Evolutionary conservation across 2,888 invertebrate genomes (phyloP).

Genomic region (Dynastes maya): DNA sequence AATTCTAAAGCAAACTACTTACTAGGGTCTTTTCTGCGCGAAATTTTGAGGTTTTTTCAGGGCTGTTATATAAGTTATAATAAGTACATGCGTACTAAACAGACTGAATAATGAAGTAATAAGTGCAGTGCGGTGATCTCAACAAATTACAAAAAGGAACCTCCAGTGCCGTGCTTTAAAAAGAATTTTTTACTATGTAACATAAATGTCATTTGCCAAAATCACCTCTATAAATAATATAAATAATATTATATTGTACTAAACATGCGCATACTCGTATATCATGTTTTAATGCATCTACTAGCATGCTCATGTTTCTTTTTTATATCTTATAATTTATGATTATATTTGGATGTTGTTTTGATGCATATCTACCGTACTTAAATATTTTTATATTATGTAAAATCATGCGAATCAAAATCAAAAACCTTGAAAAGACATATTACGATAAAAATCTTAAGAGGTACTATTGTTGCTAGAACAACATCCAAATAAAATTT

Average conservation of each 20-base stretch:
- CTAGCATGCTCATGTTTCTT: conserved; percentile 46
- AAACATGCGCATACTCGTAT: conserved; percentile 44
- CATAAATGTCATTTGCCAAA: conserved; percentile 73
- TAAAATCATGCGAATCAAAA: conserved; percentile 26
- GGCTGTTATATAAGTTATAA: conserved; percentile 15
- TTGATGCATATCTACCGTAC: conserved; percentile 55
- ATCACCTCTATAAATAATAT: conserved; percentile 66
- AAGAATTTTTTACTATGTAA: conserved; percentile 68
- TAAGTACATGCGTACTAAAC: conserved; percentile 36
- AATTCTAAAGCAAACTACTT: conserved; percentile 30
- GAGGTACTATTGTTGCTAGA: conserved; percentile 42
- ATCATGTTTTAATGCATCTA: conserved; percentile 51
- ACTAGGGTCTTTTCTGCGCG: conserved; percentile 37
- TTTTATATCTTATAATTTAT: conserved; percentile 55
- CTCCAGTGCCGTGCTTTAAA: conserved; percentile 60
- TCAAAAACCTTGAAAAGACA: conserved; percentile 44
- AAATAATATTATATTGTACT: conserved; percentile 56
- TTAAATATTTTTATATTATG: conserved; percentile 56
- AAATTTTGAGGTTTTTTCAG: conserved; percentile 43
- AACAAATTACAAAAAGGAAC: conserved; percentile 57
- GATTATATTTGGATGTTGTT: conserved; percentile 58
- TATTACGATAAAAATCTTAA: conserved; percentile 21
- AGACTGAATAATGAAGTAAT: conserved; percentile 40
- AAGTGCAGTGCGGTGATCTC: conserved; percentile 66
- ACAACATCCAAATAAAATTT: conserved; percentile 58